These are phyloP conservation scores for Loris lydekkerianus DNA, from an alignment of 2,797 vertebrate genomes.

Conservation along the genomic window DNA sequence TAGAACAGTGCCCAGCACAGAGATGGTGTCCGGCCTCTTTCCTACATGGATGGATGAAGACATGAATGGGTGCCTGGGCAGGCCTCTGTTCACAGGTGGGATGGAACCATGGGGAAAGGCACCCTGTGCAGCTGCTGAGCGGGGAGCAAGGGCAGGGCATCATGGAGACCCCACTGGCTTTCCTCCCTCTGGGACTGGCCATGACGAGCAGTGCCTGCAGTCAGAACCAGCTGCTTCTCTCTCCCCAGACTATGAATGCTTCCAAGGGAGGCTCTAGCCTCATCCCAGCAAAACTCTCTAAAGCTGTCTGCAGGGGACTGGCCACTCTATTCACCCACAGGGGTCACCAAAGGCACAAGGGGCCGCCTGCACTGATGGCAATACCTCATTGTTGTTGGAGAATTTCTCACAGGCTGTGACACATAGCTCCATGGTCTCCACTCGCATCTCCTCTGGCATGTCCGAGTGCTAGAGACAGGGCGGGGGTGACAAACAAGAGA, in stretches of 20 bases:
- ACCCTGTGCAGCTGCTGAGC: not conserved
- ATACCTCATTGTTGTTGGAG: constrained; percentile 97
- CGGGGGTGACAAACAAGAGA: constrained; percentile 84
- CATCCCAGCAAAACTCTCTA: not conserved
- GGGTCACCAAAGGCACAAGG: not conserved
- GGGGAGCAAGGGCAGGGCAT: fast-evolving
- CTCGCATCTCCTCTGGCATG: constrained; percentile 98
- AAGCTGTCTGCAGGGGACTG: not conserved
- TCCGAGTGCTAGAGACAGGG: constrained; percentile 96
- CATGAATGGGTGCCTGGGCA: constrained; percentile 19
- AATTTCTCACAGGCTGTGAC: constrained; percentile 98
- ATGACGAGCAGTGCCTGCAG: not conserved
- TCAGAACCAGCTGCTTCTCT: not conserved
- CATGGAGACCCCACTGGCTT: not conserved
- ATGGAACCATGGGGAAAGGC: not conserved
- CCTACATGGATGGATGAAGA: constrained; percentile 30
- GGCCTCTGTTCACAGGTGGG: not conserved
- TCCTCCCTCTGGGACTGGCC: not conserved
- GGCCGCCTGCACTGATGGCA: constrained; percentile 9
- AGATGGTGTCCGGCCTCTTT: not conserved
- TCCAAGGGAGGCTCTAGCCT: not conserved
- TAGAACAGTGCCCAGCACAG: not conserved
- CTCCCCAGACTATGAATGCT: not conserved
- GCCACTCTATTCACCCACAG: not conserved
- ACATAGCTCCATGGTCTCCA: constrained; percentile 97